Evolutionary conservation across 1,140 invertebrate genomes (phyloP), one percentile per base, ranked within the genome.

Genomic region (Ips typographus): DNA sequence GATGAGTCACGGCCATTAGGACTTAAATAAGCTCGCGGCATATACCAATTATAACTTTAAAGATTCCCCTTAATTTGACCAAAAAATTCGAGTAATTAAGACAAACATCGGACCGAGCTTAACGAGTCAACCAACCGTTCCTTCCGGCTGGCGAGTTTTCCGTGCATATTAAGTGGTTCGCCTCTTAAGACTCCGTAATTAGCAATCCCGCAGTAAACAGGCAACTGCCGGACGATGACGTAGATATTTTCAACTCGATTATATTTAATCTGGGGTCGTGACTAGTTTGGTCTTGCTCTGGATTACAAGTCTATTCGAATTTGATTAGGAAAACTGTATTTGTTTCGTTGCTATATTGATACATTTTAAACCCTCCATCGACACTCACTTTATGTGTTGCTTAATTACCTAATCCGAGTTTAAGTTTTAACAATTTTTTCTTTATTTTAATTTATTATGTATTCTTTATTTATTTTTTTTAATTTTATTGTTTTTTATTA

Each of bases 111-210:
- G 43, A n/a, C 40, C 55, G 44, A 59, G 65, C 72, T 73, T 68
- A 76, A 76, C 65, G 70, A 73, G 65, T 74, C 75, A 76, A 44
- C 73, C 65, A 71, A 76, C 73, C 75, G 75, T 76, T 73, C 66
- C 62, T 72, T 74, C 64, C 73, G 71, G 64, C 65, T 71, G 70
- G 67, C 52, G 71, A 73, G 68, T 72, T 74, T 75, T 75, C 72
- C 64, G 71, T 71, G 65, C 70, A 72, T 73, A 73, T 71, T 72
- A 73, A 74, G 68, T 70, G 63, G 68, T 69, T 68, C 60, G 66
- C 57, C 74, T 75, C 75, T 76, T 75, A 76, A 76, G 75, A 76
- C 74, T 72, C 55, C 69, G 72, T 76, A 76, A 76, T 76, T 75
- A 76, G 75, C 72, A 72, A 72, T 65, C 71, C 75, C 56, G 74